Evolutionary conservation across 2,888 invertebrate species (phyloP).

Genomic region (Alentia gelatinosa): DNA sequence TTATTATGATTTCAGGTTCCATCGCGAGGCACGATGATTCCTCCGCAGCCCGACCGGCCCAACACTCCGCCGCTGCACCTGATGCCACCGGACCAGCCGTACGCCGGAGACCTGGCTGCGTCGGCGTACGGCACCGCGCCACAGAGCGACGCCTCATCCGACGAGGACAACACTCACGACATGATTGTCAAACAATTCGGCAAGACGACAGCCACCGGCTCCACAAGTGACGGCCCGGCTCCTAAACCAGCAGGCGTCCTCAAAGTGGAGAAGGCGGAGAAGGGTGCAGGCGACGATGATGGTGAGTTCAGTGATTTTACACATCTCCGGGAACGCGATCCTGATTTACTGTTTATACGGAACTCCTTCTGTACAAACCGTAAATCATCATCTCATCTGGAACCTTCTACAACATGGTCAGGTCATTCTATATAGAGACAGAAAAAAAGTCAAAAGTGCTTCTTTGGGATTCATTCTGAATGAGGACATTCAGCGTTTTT

Average conservation of each 20-base stretch:
- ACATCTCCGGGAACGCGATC: no score
- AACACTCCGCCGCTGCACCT: slow-evolving; percentile 35
- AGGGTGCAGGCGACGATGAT: not conserved
- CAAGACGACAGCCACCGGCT: not conserved
- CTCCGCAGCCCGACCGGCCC: slow-evolving; percentile 33
- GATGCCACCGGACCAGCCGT: slow-evolving; percentile 46
- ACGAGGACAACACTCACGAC: slow-evolving; percentile 15
- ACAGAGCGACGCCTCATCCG: slow-evolving; percentile 22
- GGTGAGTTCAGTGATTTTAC: not conserved
- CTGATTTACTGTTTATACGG: no score
- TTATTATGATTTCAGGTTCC: not conserved
- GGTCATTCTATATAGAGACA: no score
- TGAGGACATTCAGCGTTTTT: no score
- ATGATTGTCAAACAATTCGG: slow-evolving; percentile 23
- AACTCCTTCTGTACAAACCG: no score
- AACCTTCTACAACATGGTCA: no score
- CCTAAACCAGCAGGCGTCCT: not conserved
- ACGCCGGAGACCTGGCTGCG: slow-evolving; percentile 27
- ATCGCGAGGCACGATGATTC: not conserved
- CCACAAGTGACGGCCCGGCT: not conserved
- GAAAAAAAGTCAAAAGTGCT: no score
- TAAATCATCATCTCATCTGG: no score
- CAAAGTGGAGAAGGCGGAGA: not conserved
- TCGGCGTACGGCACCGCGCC: not conserved
- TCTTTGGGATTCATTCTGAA: no score